Evolutionary conservation across 2,113 vertebrate genomes (phyloP).

Genomic region (Aegithalos caudatus): DNA sequence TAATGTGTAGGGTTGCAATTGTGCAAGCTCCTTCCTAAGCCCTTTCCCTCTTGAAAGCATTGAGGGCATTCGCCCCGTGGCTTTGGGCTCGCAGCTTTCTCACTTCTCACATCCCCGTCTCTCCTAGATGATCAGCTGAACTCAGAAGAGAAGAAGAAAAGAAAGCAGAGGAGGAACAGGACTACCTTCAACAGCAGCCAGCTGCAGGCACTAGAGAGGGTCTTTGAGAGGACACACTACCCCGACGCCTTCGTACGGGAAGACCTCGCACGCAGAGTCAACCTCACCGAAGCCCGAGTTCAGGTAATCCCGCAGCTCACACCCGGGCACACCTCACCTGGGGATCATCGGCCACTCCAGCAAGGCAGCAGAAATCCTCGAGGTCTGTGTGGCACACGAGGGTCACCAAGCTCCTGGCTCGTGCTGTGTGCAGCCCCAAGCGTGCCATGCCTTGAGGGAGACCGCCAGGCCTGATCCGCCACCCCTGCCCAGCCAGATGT

Average conservation of each 20-base stretch:
- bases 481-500: not conserved
- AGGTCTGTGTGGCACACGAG: not conserved
- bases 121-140: conserved; percentile 90
- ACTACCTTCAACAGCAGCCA: conserved; percentile 99
- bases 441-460: fast-evolving
- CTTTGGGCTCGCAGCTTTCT: not conserved
- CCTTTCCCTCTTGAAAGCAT: not conserved
- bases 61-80: not conserved
- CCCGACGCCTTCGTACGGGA: conserved; percentile 97
- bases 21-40: not conserved
- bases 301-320: conserved; percentile 76
- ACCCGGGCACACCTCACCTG: not conserved
- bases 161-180: conserved; percentile 94
- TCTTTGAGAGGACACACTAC: conserved; percentile 97
- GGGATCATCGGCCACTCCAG: not conserved
- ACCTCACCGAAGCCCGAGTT: conserved; percentile 95
- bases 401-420: not conserved
- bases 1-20: not conserved
- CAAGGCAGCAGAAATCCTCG: not conserved
- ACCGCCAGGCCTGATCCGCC: not conserved
- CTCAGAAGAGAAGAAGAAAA: conserved; percentile 95
- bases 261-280: conserved; percentile 94
- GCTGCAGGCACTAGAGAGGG: conserved; percentile 93
- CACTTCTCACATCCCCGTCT: not conserved
- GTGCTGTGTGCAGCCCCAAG: not conserved